Evolutionary conservation across 2,797 vertebrate species (phyloP).

Genomic region (Falco novaeseelandiae): DNA sequence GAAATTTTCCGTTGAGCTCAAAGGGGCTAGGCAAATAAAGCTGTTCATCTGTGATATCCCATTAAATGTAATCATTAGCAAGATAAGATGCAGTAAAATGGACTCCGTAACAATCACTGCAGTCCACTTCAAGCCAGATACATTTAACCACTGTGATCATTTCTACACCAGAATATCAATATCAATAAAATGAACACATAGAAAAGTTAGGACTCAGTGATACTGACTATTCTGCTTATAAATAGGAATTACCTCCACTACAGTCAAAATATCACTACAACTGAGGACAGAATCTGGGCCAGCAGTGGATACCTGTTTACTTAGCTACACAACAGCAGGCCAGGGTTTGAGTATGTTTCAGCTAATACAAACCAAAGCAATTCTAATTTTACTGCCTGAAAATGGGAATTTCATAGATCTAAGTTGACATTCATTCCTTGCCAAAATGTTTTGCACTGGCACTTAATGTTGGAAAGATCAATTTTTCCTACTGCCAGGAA

Average conservation of each 20-base stretch:
- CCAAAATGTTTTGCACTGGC: conserved; percentile 49
- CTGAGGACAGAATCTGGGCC: background rate
- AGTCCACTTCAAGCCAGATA: background rate
- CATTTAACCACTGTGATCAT: background rate
- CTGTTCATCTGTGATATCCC: background rate
- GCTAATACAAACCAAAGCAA: conserved; percentile 34
- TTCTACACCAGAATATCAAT: background rate
- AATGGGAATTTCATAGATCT: conserved; percentile 35
- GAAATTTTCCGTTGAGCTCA: conserved; percentile 25
- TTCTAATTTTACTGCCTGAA: conserved; percentile 34
- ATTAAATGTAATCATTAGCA: background rate
- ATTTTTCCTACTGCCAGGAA: conserved; percentile 9
- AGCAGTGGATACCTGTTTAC: conserved; percentile 13
- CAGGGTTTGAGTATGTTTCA: background rate
- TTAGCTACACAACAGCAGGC: background rate
- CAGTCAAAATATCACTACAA: background rate
- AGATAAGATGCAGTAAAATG: background rate
- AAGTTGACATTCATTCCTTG: conserved; percentile 38
- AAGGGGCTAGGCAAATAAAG: background rate
- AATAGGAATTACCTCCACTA: background rate
- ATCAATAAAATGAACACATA: background rate
- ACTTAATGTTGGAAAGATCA: conserved; percentile 48
- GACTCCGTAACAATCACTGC: background rate
- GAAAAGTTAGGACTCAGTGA: background rate
- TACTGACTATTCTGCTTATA: background rate